Evolutionary conservation across 2,113 vertebrate genomes (phyloP).

Genomic region (Catharus bicknelli): DNA sequence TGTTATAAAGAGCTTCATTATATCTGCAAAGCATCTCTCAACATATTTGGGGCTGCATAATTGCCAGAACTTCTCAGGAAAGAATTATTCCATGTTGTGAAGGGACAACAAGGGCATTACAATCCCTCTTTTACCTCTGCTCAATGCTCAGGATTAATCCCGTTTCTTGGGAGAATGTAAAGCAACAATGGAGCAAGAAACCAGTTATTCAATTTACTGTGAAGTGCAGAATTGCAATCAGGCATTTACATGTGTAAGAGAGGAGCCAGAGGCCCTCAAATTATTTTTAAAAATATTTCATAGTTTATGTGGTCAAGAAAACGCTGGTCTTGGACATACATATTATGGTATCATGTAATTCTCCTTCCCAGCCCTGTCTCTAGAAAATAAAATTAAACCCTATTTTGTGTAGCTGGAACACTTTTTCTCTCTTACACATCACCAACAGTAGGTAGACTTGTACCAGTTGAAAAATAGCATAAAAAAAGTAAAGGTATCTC

Average conservation of each 20-base stretch:
- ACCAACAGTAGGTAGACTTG: not conserved
- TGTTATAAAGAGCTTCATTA: not conserved
- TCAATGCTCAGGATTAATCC: constrained; percentile 6
- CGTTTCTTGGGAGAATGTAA: not conserved
- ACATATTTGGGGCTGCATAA: not conserved
- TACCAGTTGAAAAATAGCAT: not conserved
- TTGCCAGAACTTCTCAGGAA: not conserved
- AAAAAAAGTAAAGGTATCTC: not conserved
- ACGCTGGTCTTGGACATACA: not conserved
- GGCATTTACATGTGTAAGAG: not conserved
- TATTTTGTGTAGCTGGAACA: not conserved
- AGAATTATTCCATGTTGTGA: not conserved
- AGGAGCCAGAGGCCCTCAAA: not conserved
- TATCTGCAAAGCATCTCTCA: not conserved
- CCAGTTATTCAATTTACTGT: not conserved
- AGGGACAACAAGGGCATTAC: not conserved
- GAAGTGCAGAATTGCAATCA: not conserved
- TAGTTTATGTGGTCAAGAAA: not conserved
- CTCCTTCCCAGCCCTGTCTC: not conserved
- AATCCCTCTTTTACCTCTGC: not conserved
- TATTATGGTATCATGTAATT: not conserved
- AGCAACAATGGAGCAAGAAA: not conserved
- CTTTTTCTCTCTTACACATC: not conserved
- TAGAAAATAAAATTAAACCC: not conserved
- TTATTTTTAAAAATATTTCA: not conserved